Conservation (phyloP, 2,888 invertebrate species). For the Watsonalla binaria region DNA sequence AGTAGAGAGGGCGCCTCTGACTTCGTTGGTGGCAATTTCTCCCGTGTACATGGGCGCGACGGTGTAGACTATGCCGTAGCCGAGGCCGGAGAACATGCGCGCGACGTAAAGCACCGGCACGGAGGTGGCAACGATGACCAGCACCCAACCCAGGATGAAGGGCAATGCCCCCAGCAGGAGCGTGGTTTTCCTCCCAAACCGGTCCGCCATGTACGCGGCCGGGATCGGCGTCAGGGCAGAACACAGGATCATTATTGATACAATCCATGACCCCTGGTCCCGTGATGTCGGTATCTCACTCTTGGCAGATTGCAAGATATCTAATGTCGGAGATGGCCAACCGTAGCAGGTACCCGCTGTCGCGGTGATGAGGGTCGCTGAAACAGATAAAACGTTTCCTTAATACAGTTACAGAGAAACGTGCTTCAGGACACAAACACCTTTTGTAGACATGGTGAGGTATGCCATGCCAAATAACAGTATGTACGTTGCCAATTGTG, state of each 20-base stretch:
- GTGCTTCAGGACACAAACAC: not conserved
- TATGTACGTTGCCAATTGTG: conserved; percentile 16
- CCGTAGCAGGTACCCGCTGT: conserved; percentile 78
- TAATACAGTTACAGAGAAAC: not conserved
- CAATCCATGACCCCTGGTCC: conserved; percentile 80
- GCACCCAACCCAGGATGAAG: conserved; percentile 80
- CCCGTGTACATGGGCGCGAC: conserved; percentile 81
- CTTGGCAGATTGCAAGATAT: conserved; percentile 61
- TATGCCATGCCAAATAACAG: conserved; percentile 9
- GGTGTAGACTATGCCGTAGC: conserved; percentile 80
- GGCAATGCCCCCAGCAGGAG: conserved; percentile 80
- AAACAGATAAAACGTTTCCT: conserved; percentile 31
- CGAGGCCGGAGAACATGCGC: conserved; percentile 81
- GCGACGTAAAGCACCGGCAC: conserved; percentile 78
- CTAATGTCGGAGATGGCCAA: conserved; percentile 80
- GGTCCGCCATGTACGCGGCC: conserved; percentile 81
- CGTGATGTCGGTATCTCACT: conserved; percentile 70
- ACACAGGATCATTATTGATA: conserved; percentile 82
- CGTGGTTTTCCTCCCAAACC: conserved; percentile 83
- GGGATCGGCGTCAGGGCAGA: conserved; percentile 80
- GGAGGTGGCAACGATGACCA: conserved; percentile 79
- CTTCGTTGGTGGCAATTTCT: conserved; percentile 80
- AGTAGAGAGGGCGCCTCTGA: conserved; percentile 80
- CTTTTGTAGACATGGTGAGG: no score
- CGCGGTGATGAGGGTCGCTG: conserved; percentile 75